phyloP scores from a whole-genome alignment of 2,113 vertebrate species.

The Dolichallabes microphthalmus region DNA sequence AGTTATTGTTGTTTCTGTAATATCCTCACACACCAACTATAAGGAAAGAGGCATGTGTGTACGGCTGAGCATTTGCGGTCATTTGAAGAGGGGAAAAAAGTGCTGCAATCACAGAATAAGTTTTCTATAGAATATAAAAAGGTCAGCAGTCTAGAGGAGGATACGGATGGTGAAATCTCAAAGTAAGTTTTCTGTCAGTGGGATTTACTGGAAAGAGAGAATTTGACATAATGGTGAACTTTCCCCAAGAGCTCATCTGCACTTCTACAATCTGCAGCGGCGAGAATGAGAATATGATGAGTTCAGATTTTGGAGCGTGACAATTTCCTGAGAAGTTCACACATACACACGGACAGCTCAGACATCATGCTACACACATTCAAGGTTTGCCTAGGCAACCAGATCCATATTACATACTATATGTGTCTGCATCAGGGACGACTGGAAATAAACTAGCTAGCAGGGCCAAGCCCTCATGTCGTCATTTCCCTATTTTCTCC shows the following conservation, averaged over 20 bases:
- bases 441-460: background rate
- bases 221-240: conserved; percentile 44
- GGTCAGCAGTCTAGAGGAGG: conserved; percentile 55
- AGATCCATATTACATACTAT: background rate
- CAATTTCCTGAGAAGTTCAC: background rate
- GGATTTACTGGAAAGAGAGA: conserved; percentile 22
- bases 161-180: conserved; percentile 31
- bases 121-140: conserved; percentile 57
- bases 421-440: background rate
- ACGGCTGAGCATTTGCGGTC: conserved; percentile 19
- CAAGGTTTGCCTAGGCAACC: background rate
- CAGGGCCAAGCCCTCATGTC: too few species aligned
- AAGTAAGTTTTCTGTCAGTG: conserved; percentile 54
- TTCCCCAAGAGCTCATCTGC: conserved; percentile 4
- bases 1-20: conserved; percentile 28
- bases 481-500: background rate
- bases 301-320: background rate
- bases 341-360: background rate
- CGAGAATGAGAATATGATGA: conserved; percentile 35
- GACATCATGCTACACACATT: background rate
- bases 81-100: conserved; percentile 44
- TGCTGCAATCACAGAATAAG: conserved; percentile 59
- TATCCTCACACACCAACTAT: conserved; percentile 31
- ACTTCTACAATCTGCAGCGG: conserved; percentile 1
- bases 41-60: conserved; percentile 27